These are phyloP conservation scores for Parambassis ranga DNA, from an alignment of 2,797 vertebrate genomes.

Conservation along the genomic window DNA sequence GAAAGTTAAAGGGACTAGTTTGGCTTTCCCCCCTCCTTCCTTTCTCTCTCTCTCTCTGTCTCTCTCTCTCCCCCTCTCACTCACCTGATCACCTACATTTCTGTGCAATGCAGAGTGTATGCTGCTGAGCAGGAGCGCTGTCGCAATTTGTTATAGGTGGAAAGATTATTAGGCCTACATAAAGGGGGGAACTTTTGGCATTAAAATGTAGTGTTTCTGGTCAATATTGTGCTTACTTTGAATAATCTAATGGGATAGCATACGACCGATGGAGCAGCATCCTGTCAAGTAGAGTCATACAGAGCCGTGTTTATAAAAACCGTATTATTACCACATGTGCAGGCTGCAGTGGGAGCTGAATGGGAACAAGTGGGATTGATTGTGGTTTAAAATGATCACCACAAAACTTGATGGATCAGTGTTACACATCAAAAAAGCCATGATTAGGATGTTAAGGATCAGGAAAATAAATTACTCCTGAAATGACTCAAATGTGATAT, in stretches of 20 bases:
- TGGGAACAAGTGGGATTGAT: conserved; percentile 47
- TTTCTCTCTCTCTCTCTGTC: neutral
- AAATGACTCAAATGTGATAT: conserved; percentile 23
- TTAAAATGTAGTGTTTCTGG: too few species aligned
- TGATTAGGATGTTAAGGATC: conserved; percentile 42
- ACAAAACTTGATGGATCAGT: conserved; percentile 51
- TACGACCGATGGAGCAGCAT: conserved; percentile 2
- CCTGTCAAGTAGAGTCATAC: neutral
- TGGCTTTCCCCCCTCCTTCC: conserved; percentile 14
- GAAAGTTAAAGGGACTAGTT: conserved; percentile 82
- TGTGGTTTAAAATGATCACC: conserved; percentile 55
- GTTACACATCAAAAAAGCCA: conserved; percentile 44
- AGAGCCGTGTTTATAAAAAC: conserved; percentile 25
- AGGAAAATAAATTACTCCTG: conserved; percentile 30
- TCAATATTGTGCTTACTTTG: too few species aligned
- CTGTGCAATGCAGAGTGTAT: conserved; percentile 53
- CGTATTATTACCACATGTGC: conserved; percentile 50
- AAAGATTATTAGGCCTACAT: too few species aligned
- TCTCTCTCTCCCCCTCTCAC: conserved; percentile 2
- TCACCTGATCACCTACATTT: conserved; percentile 71
- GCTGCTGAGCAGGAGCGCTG: conserved; percentile 31
- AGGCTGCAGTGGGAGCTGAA: conserved; percentile 17
- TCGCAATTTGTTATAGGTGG: conserved; percentile 34
- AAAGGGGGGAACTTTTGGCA: too few species aligned
- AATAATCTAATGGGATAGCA: conserved; percentile 31